A percentile compares a stretch with the other conserved stretches of the same genome.
Conservation (phyloP, 2,113 vertebrate genomes). For the Crotalus viridis region DNA sequence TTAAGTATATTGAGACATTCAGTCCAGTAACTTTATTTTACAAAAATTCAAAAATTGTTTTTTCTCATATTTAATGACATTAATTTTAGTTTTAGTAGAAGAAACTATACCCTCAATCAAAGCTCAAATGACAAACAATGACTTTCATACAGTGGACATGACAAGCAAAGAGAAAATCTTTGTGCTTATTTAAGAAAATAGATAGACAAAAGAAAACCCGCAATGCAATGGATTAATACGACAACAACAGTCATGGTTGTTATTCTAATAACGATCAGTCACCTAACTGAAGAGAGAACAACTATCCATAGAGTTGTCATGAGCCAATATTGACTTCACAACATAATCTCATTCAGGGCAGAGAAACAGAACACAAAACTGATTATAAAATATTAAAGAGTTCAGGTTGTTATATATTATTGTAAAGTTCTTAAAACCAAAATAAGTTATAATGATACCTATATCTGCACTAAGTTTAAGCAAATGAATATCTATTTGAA, state of each 20-base stretch:
- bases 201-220: background rate
- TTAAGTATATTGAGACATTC: background rate
- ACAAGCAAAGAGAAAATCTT: background rate
- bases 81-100: background rate
- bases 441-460: background rate
- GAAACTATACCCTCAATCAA: background rate
- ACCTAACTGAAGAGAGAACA: background rate
- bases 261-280: background rate
- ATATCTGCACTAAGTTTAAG: constrained; percentile 2
- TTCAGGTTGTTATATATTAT: background rate
- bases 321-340: background rate
- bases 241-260: background rate
- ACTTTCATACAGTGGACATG: background rate
- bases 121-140: background rate
- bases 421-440: background rate
- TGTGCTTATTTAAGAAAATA: background rate
- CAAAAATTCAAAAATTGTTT: background rate
- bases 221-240: background rate
- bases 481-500: background rate
- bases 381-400: background rate
- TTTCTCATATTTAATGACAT: background rate
- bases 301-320: background rate
- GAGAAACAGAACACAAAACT: background rate
- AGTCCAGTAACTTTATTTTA: background rate
- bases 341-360: background rate